These are phyloP conservation scores for Mesitornis unicolor DNA, from an alignment of 2,113 vertebrate genomes.

Conservation along the genomic window DNA sequence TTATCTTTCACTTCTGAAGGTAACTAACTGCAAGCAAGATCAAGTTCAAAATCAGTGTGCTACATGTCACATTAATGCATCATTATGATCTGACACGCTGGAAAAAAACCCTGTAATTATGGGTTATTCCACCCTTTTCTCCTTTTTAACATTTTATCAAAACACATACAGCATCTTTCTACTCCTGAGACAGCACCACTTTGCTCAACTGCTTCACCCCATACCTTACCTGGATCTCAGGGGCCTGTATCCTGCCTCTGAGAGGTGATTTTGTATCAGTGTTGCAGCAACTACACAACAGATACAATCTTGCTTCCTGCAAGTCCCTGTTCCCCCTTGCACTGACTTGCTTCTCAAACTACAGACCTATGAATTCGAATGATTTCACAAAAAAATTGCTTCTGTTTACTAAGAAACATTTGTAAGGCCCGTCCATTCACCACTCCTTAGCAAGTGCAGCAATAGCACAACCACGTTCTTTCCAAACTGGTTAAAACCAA, in stretches of 20 bases:
- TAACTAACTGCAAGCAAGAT: background rate
- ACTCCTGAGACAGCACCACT: background rate
- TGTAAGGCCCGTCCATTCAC: background rate
- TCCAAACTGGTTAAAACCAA: background rate
- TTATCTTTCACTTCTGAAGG: background rate
- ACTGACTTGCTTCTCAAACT: background rate
- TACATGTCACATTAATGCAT: background rate
- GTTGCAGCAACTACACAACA: background rate
- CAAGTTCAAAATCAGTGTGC: background rate
- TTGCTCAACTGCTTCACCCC: background rate
- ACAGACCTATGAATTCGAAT: background rate
- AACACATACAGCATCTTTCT: background rate
- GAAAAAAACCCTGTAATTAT: background rate
- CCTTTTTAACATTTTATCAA: background rate
- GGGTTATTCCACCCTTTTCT: background rate
- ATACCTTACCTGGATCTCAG: fast-evolving
- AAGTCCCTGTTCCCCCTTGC: background rate
- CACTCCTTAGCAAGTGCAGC: background rate
- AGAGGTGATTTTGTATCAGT: background rate
- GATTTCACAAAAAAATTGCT: background rate
- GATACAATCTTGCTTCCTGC: background rate
- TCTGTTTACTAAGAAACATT: background rate
- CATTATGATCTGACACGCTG: background rate
- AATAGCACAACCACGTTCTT: background rate
- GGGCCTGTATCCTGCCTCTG: background rate